These are phyloP conservation scores for Stigmatopora argus DNA, from an alignment of 2,113 vertebrate species.

Conservation along the genomic window DNA sequence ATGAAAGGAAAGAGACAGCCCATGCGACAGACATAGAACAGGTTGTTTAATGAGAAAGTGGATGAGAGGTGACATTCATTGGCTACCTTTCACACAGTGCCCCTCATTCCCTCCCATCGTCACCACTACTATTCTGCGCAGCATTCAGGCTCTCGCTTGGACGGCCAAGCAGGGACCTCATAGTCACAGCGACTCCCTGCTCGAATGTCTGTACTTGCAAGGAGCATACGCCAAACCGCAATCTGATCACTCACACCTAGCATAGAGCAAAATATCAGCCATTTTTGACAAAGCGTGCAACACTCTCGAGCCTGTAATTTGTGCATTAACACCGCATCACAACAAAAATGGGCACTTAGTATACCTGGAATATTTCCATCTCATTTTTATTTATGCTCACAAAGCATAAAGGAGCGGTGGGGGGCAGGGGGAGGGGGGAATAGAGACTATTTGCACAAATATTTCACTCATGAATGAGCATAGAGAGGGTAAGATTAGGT, in stretches of 20 bases:
- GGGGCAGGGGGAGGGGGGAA: slow-evolving; percentile 26
- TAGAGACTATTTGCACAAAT: slow-evolving; percentile 61
- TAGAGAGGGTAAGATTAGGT: slow-evolving; percentile 64
- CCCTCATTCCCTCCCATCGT: slow-evolving; percentile 1
- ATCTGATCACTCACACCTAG: slow-evolving; percentile 47
- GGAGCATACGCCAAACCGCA: slow-evolving; percentile 11
- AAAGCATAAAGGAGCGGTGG: slow-evolving; percentile 25
- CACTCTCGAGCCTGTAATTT: slow-evolving; percentile 20
- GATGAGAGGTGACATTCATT: slow-evolving; percentile 74
- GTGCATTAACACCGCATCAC: slow-evolving; percentile 42
- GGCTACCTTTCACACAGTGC: slow-evolving; percentile 59
- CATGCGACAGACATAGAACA: slow-evolving; percentile 65
- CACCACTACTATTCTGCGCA: no score
- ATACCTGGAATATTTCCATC: slow-evolving; percentile 43
- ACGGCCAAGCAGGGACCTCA: no score
- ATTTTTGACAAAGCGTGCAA: slow-evolving; percentile 26
- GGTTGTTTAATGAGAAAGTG: slow-evolving; percentile 72
- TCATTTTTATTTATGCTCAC: slow-evolving; percentile 53
- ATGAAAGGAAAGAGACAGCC: slow-evolving; percentile 48
- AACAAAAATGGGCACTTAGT: slow-evolving; percentile 46
- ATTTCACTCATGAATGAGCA: slow-evolving; percentile 68
- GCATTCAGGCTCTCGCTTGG: no score
- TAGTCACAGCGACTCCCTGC: slow-evolving; percentile 54
- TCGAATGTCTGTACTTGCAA: slow-evolving; percentile 40
- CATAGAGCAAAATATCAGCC: slow-evolving; percentile 9